Base-by-base conservation (phyloP, 2,797 vertebrate genomes). In the Bufotes viridis region DNA sequence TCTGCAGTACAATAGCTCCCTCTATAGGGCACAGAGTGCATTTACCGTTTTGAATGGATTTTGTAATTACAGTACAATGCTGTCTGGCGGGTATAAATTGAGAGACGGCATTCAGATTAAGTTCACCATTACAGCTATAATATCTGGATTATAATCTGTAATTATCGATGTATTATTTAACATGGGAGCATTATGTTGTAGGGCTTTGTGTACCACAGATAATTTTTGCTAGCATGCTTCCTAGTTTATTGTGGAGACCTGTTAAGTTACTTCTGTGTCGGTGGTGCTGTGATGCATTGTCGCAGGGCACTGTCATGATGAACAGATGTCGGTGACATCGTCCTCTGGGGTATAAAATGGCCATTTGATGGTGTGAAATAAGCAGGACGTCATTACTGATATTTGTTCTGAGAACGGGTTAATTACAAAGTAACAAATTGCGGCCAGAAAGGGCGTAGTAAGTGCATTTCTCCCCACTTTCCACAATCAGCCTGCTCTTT, bases 1-100 rank as follows among this genome's bases (percentile, higher is more conserved):
- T 81, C 12, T 69, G 42, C 90, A 92, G 94, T 94, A 93, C 94
- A 90, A 93, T 92, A 95, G 95, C 95, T 95, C 94, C 95, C 95
- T 96, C 96, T 95, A 94, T 95, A 91, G 95, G 93, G 13, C 18
- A 12, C 58, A 78, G 3, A 1, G 29, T 13, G 72, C 2, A 85
- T 75, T 75, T 34, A 18, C 69, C 15, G 15, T 11, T 29, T 10
- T 34, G 11, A 0, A 9, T 51, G 26, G 0, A 24, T 65, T 15
- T 34, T 15, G 9, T 57, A 26, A 79, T 7, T 58, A 29, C 55
- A 51, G 12, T 78, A 14, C 42, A 26, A 13, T 20, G 26, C 22
- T 81, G 7, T 53, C 22, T 69, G 26, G 15, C 63, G 17, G 63
- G 26, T 29, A 69, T 24, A 69, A 58, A 70, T 83, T 57, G 57